Conservation (phyloP, 1,140 invertebrate genomes). For the Solen grandis region DNA sequence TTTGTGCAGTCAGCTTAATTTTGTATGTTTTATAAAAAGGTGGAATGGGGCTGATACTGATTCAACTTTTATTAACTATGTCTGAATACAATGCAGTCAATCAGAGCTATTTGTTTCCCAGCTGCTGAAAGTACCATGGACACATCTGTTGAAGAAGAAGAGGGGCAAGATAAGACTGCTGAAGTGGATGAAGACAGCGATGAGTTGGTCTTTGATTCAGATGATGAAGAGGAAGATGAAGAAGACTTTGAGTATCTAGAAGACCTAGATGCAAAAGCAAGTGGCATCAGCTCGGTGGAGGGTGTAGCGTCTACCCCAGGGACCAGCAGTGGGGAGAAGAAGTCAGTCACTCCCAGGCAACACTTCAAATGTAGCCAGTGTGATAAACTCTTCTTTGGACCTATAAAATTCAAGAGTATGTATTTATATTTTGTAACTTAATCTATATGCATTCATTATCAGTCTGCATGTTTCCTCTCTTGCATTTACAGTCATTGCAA, state of each 20-base stretch:
- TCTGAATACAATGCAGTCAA: too few species aligned
- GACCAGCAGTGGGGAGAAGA: background rate
- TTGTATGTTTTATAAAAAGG: too few species aligned
- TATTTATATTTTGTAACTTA: too few species aligned
- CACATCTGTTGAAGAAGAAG: too few species aligned
- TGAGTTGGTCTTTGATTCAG: slow-evolving; percentile 16
- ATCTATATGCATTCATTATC: background rate
- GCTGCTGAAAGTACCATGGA: too few species aligned
- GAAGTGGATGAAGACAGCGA: slow-evolving; percentile 35
- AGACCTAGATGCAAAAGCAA: background rate
- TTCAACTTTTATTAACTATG: too few species aligned
- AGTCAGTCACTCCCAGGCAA: slow-evolving; percentile 26
- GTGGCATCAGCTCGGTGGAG: too few species aligned
- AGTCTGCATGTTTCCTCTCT: background rate
- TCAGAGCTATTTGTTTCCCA: too few species aligned
- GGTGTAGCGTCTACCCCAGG: background rate
- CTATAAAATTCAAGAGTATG: slow-evolving; percentile 50
- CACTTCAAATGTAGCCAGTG: slow-evolving; percentile 49
- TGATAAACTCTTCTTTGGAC: slow-evolving; percentile 52
- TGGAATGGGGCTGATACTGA: too few species aligned
- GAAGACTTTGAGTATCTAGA: background rate
- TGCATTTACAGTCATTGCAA: background rate
- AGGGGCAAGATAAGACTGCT: background rate
- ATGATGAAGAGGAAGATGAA: slow-evolving; percentile 40
- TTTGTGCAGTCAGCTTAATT: too few species aligned